phyloP scores from a whole-genome alignment of 2,888 invertebrate genomes.

The Melipona bicolor region DNA sequence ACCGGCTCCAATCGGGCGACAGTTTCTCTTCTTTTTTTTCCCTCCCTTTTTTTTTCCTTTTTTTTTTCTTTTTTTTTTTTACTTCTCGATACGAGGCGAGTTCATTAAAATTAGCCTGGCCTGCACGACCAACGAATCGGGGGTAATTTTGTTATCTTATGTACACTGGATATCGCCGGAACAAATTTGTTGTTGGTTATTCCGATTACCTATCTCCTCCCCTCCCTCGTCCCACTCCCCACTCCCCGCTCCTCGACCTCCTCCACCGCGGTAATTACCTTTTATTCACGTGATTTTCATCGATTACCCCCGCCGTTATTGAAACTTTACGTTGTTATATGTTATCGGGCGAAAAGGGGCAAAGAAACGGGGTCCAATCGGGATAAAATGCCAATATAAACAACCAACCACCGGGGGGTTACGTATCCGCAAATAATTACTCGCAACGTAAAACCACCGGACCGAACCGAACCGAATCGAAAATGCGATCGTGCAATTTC shows the following conservation, averaged over 20 bases:
- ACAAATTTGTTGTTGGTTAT: conserved; percentile 8
- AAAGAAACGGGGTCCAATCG: neutral
- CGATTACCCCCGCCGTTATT: neutral
- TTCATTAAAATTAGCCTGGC: conserved; percentile 17
- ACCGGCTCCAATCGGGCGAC: neutral
- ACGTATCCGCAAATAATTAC: neutral
- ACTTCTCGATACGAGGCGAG: neutral
- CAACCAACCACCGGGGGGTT: neutral
- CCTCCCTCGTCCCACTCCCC: neutral
- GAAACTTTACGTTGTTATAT: neutral
- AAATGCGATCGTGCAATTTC: neutral
- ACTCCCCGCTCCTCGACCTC: too few species aligned
- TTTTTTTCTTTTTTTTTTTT: neutral
- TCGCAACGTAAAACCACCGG: neutral
- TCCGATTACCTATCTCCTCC: conserved; percentile 1
- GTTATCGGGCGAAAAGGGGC: neutral
- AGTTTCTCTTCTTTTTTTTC: too few species aligned
- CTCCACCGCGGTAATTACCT: conserved; percentile 13
- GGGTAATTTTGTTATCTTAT: conserved; percentile 31
- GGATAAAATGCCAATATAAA: neutral
- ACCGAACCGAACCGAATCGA: neutral
- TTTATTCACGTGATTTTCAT: conserved; percentile 23
- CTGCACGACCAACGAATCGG: neutral
- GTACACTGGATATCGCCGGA: conserved; percentile 8
- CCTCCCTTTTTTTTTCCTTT: too few species aligned